Evolutionary conservation across 2,888 invertebrate genomes (phyloP).

Genomic region (Drosophila mulleri): DNA sequence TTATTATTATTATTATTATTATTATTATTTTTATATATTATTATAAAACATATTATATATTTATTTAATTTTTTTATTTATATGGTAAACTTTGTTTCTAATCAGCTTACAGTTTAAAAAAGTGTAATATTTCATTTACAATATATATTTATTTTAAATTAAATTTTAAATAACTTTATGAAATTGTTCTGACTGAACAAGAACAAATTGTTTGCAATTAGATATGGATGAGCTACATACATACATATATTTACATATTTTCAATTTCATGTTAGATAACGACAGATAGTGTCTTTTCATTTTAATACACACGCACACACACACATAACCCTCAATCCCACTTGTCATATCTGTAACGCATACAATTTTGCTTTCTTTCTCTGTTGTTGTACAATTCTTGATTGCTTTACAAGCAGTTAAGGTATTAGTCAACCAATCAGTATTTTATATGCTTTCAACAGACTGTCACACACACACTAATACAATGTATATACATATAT

Average conservation of each 20-base stretch:
- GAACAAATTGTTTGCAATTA: neutral
- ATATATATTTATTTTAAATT: too few species aligned
- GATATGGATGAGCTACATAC: neutral
- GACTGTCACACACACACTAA: neutral
- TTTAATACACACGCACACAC: neutral
- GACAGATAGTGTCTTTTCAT: neutral
- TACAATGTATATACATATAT: neutral
- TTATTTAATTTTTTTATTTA: too few species aligned
- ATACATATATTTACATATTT: neutral
- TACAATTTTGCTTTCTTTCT: neutral
- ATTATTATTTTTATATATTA: too few species aligned
- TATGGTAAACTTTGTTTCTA: too few species aligned
- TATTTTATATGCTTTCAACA: conserved; percentile 13
- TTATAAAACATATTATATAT: too few species aligned
- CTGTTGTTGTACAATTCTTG: neutral
- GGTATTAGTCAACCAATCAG: conserved; percentile 14
- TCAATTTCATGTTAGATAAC: neutral
- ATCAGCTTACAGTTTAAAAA: too few species aligned
- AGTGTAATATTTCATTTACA: too few species aligned
- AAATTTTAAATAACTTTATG: too few species aligned
- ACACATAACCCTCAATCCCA: neutral
- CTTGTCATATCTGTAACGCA: neutral
- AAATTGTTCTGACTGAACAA: neutral
- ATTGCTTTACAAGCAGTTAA: conserved; percentile 2
- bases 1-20: too few species aligned